Evolutionary conservation across 2,888 invertebrate genomes (phyloP).

Genomic region (Diaphora mendica): DNA sequence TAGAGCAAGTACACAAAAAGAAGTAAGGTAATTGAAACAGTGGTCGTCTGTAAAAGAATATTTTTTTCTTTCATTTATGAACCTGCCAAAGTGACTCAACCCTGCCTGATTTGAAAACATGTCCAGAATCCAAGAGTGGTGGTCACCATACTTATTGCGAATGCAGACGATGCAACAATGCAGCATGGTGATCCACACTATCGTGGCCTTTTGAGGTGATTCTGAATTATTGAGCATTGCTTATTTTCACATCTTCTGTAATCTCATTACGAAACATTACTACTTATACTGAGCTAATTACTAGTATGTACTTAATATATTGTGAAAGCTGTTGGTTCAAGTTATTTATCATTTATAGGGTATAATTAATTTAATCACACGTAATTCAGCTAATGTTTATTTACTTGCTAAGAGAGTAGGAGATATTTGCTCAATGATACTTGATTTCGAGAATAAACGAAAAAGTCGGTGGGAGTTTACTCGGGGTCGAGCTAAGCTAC

Average conservation of each 20-base stretch:
- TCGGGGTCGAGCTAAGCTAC: constrained; percentile 31
- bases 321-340: neutral
- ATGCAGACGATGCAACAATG: too few relatives aligned
- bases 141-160: too few relatives aligned
- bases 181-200: too few relatives aligned
- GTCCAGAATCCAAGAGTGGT: too few relatives aligned
- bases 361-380: constrained; percentile 8
- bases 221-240: too few relatives aligned
- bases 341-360: neutral
- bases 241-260: neutral
- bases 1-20: too few relatives aligned
- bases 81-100: too few relatives aligned
- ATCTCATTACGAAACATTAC: neutral
- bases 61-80: neutral
- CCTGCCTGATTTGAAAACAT: too few relatives aligned
- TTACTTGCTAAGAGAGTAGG: constrained; percentile 34
- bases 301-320: neutral
- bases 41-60: too few relatives aligned
- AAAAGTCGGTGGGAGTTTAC: constrained; percentile 33
- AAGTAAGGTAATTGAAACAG: too few relatives aligned
- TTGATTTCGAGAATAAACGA: constrained; percentile 33
- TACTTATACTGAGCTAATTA: neutral
- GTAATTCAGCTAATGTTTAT: constrained; percentile 16
- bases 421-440: constrained; percentile 34
- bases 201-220: too few relatives aligned